phyloP scores from a whole-genome alignment of 2,797 vertebrate genomes.

The Eupleurogrammus muticus region DNA sequence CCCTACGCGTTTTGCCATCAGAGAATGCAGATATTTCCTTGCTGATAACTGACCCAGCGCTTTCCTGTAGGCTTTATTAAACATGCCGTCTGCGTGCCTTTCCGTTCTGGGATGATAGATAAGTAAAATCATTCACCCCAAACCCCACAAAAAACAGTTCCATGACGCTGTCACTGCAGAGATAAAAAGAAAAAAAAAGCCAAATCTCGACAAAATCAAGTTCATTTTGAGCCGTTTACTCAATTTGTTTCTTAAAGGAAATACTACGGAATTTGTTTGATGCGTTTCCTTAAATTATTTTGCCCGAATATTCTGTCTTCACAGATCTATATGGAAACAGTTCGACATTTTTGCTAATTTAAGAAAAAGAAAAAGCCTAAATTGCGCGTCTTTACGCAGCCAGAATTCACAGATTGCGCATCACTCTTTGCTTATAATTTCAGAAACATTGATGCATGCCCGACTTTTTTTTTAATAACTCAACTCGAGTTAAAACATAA shows the following conservation, averaged over 20 bases:
- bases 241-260: background rate
- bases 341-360: background rate
- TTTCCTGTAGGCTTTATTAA: conserved; percentile 96
- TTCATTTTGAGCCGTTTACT: conserved; percentile 3
- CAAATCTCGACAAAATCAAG: background rate
- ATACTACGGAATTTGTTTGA: background rate
- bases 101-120: conserved; percentile 84
- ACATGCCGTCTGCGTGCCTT: conserved; percentile 94
- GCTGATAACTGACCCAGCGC: conserved; percentile 93
- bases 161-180: conserved; percentile 55
- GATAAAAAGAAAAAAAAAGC: too few relatives aligned
- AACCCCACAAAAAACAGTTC: conserved; percentile 70
- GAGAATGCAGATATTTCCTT: conserved; percentile 93
- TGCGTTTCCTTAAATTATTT: background rate
- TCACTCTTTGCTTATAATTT: too few relatives aligned
- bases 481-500: conserved; percentile 24
- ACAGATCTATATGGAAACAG: background rate
- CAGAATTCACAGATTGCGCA: background rate
- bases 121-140: conserved; percentile 77
- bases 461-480: background rate
- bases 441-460: background rate
- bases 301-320: background rate
- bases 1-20: conserved; percentile 94
- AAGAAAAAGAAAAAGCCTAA: background rate
- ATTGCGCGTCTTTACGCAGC: background rate